Percentiles rank a stretch among this genome's conserved stretches.
Evolutionary conservation across 2,113 vertebrate species (phyloP).

Genomic region (Phyllostomus hastatus): DNA sequence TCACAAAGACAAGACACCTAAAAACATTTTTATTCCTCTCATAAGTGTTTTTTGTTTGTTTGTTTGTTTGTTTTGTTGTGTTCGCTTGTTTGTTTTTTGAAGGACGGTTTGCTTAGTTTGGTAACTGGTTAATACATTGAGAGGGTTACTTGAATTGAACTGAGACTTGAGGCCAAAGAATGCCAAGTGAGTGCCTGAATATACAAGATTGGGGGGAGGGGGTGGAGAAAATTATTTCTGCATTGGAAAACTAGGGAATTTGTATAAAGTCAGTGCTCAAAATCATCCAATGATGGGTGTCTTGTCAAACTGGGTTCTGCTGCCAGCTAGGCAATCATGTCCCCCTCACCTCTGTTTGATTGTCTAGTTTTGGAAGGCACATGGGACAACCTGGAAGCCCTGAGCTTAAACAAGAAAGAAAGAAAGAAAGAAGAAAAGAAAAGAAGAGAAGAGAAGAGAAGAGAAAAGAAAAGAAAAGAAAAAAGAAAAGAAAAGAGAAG

Average conservation of each 20-base stretch:
- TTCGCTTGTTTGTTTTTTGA: not conserved
- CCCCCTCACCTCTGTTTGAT: not conserved
- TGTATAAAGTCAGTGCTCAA: not conserved
- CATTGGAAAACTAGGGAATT: not conserved
- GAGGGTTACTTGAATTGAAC: not conserved
- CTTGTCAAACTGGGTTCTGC: not conserved
- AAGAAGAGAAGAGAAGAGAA: not conserved
- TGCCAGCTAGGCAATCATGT: not conserved
- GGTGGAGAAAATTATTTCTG: not conserved
- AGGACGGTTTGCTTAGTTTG: not conserved
- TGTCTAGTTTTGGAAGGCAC: not conserved
- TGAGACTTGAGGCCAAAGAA: not conserved
- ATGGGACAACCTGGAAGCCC: not conserved
- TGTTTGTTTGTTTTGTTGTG: not conserved
- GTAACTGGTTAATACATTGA: not conserved
- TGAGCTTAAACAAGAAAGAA: not conserved
- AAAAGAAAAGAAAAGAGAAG: not conserved
- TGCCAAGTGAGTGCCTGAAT: not conserved
- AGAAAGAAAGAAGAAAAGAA: not conserved
- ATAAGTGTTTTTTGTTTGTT: not conserved
- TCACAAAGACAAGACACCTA: not conserved
- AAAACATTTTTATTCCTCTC: not conserved
- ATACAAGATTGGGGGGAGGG: not conserved
- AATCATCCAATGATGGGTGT: not conserved
- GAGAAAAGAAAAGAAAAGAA: not conserved